Conservation (phyloP, 2,888 invertebrate species). For the Halocaridina rubra region DNA sequence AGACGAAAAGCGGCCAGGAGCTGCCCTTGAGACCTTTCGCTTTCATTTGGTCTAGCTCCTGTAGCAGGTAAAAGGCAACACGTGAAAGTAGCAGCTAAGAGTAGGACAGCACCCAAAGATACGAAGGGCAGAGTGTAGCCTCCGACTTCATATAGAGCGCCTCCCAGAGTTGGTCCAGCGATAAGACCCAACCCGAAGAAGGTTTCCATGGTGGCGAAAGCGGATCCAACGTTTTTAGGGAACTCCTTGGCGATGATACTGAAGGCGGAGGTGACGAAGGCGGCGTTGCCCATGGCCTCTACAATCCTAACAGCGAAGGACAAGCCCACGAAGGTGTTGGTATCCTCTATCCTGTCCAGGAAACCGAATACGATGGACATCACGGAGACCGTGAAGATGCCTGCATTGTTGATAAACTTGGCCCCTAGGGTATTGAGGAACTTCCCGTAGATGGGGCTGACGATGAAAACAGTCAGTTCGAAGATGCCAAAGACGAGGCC, state of each 20-base stretch:
- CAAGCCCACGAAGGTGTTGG: conserved; percentile 74
- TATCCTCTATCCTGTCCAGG: conserved; percentile 73
- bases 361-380: conserved; percentile 87
- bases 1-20: conserved; percentile 76
- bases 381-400: conserved; percentile 84
- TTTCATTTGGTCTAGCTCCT: conserved; percentile 22
- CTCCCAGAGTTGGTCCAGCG: conserved; percentile 91
- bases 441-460: conserved; percentile 84
- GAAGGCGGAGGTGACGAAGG: conserved; percentile 86
- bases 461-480: conserved; percentile 83
- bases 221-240: conserved; percentile 84
- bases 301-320: conserved; percentile 73
- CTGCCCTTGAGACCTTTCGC: conserved; percentile 65
- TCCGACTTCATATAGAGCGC: conserved; percentile 82
- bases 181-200: conserved; percentile 89
- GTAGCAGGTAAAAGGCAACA: conserved; percentile 76
- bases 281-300: conserved; percentile 88
- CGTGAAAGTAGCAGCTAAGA: conserved; percentile 81
- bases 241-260: conserved; percentile 90
- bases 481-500: conserved; percentile 89
- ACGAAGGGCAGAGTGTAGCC: conserved; percentile 86
- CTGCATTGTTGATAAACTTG: conserved; percentile 83
- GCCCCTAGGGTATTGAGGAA: conserved; percentile 83
- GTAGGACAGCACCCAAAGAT: conserved; percentile 80
- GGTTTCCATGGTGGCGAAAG: conserved; percentile 89